A percentile compares a stretch with the other conserved stretches of the same genome.
These are phyloP conservation scores for Diorhabda elongata DNA, from an alignment of 1,140 invertebrate genomes.

Conservation along the genomic window DNA sequence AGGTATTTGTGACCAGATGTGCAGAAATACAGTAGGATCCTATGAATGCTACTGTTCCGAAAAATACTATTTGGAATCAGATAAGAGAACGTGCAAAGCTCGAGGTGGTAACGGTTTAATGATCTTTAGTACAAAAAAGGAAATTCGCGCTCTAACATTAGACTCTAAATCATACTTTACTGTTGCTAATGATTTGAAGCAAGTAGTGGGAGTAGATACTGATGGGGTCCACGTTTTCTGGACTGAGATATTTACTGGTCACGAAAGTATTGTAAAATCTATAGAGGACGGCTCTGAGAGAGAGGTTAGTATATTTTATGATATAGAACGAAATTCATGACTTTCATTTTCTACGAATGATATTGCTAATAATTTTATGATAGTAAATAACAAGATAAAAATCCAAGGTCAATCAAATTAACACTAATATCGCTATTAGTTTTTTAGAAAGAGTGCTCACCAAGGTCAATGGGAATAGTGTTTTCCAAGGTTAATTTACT, in stretches of 20 bases:
- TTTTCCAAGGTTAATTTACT: too few species aligned
- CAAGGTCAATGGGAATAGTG: too few species aligned
- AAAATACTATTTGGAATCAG: slow-evolving; percentile 63
- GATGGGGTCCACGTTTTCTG: slow-evolving; percentile 69
- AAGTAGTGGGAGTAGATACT: slow-evolving; percentile 64
- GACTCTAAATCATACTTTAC: slow-evolving; percentile 48
- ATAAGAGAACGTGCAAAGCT: slow-evolving; percentile 69
- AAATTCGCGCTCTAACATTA: slow-evolving; percentile 52
- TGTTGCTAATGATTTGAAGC: slow-evolving; percentile 50
- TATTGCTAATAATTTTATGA: too few species aligned
- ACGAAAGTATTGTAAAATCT: slow-evolving; percentile 62
- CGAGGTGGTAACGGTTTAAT: slow-evolving; percentile 59
- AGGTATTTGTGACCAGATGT: slow-evolving; percentile 76
- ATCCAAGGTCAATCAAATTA: too few species aligned
- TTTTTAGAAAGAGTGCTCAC: too few species aligned
- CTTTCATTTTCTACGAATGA: not conserved
- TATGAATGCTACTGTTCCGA: slow-evolving; percentile 76
- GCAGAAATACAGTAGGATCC: slow-evolving; percentile 70
- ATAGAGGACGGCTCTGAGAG: slow-evolving; percentile 53
- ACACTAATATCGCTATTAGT: too few species aligned
- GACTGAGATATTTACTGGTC: slow-evolving; percentile 62
- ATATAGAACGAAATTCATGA: slow-evolving; percentile 3
- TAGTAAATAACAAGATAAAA: too few species aligned
- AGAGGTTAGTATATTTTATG: slow-evolving; percentile 49
- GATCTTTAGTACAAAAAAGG: slow-evolving; percentile 57